These are phyloP conservation scores for Nannoperca obscura DNA, from an alignment of 2,797 vertebrate genomes.

Conservation along the genomic window DNA sequence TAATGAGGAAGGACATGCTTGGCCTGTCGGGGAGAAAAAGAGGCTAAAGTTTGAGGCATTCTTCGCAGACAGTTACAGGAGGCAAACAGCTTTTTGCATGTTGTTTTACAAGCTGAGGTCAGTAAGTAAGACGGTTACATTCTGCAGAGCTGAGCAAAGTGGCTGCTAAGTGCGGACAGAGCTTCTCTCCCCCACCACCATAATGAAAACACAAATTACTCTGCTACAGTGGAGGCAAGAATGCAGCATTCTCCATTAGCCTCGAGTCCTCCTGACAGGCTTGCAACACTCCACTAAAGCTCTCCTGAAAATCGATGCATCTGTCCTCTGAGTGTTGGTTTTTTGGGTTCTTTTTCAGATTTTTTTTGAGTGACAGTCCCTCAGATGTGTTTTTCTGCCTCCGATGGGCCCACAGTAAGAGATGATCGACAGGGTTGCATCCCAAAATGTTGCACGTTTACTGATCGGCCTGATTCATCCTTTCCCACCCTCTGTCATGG, in stretches of 20 bases:
- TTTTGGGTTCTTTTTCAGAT: conserved; percentile 63
- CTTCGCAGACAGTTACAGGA: conserved; percentile 58
- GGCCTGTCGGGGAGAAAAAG: conserved; percentile 80
- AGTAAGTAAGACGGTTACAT: conserved; percentile 57
- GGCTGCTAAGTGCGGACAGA: conserved; percentile 38
- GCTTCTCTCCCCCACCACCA: conserved; percentile 12
- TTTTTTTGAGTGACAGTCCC: conserved; percentile 47
- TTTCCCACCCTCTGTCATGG: neutral
- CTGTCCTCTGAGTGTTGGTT: conserved; percentile 54
- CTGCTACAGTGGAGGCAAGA: conserved; percentile 50
- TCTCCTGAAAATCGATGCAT: conserved; percentile 51
- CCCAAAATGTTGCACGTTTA: conserved; percentile 52
- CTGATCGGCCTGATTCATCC: conserved; percentile 17
- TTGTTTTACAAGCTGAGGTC: conserved; percentile 69
- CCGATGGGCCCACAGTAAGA: conserved; percentile 27
- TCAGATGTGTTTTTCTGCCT: conserved; percentile 22
- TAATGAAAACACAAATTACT: conserved; percentile 63
- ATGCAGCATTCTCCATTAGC: conserved; percentile 63
- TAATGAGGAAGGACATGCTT: conserved; percentile 92
- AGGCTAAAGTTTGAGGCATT: conserved; percentile 85
- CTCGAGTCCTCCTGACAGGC: conserved; percentile 41
- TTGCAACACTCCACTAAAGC: conserved; percentile 48
- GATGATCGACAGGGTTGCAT: conserved; percentile 22
- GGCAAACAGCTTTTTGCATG: conserved; percentile 57
- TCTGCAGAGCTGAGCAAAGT: conserved; percentile 50